phyloP scores from a whole-genome alignment of 2,797 vertebrate genomes.

The Coilia nasus region DNA sequence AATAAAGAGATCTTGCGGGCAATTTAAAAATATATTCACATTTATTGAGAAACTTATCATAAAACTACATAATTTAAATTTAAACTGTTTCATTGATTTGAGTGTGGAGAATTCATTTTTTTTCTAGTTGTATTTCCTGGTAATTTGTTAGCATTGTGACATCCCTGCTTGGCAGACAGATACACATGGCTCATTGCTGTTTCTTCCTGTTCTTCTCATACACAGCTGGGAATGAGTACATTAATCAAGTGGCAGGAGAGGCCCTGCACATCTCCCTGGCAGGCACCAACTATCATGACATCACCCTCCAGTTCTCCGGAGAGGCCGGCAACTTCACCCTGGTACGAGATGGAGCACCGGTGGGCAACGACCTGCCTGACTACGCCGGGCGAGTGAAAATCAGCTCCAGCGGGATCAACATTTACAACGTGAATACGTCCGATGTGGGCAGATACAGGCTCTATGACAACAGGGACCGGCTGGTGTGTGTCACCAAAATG shows the following conservation, averaged over 20 bases:
- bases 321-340: slow-evolving; percentile 42
- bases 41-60: no score
- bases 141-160: no score
- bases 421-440: slow-evolving; percentile 59
- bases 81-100: no score
- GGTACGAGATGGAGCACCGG: slow-evolving; percentile 55
- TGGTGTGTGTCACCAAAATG: slow-evolving; percentile 63
- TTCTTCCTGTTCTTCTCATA: slow-evolving; percentile 5
- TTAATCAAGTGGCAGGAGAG: slow-evolving; percentile 61
- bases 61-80: no score
- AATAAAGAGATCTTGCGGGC: no score
- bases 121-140: not conserved
- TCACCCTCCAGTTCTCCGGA: slow-evolving; percentile 50
- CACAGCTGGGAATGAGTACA: slow-evolving; percentile 49
- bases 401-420: slow-evolving; percentile 43
- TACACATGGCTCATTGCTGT: not conserved
- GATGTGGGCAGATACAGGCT: slow-evolving; percentile 67
- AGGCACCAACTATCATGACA: slow-evolving; percentile 47
- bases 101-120: not conserved
- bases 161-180: not conserved
- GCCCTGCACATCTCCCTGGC: slow-evolving; percentile 58
- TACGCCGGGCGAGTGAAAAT: slow-evolving; percentile 59
- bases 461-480: slow-evolving; percentile 34
- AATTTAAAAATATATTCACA: no score
- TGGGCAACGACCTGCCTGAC: slow-evolving; percentile 48